These are phyloP conservation scores for Bellardia bayeri DNA, from an alignment of 2,888 invertebrate genomes.

Conservation along the genomic window DNA sequence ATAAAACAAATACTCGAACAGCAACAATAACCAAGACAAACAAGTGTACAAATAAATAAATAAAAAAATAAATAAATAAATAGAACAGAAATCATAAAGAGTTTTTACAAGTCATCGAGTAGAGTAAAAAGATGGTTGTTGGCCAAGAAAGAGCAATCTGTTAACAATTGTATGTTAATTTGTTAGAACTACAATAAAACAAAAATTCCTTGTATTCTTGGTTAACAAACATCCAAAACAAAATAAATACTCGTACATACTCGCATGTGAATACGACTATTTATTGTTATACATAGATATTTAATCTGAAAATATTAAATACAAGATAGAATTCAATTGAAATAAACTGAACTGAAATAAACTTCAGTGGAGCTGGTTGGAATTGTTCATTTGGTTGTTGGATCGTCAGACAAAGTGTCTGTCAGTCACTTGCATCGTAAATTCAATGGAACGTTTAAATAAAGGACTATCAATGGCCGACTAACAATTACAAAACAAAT, in stretches of 20 bases:
- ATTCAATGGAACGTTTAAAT: conserved; percentile 13
- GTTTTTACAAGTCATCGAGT: neutral
- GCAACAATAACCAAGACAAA: neutral
- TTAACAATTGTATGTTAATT: conserved; percentile 61
- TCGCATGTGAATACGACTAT: neutral
- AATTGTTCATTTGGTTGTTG: neutral
- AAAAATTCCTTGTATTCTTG: conserved; percentile 31
- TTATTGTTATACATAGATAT: conserved; percentile 12
- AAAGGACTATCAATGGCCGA: neutral
- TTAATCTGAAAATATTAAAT: neutral
- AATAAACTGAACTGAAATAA: conserved; percentile 10
- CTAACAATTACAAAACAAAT: neutral
- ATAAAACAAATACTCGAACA: conserved; percentile 38
- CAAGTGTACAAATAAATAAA: neutral
- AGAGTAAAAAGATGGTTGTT: neutral
- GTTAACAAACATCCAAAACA: neutral
- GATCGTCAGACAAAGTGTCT: conserved; percentile 10
- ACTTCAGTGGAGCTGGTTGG: neutral
- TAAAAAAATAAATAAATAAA: neutral
- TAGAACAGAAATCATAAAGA: conserved; percentile 4
- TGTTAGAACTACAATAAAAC: conserved; percentile 28
- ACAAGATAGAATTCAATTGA: neutral
- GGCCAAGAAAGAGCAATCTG: neutral
- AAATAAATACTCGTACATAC: neutral
- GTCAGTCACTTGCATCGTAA: neutral